A percentile compares a stretch with the other conserved stretches of the same genome.
Conservation (phyloP, 2,888 invertebrate genomes). For the Tiliacea citrago region DNA sequence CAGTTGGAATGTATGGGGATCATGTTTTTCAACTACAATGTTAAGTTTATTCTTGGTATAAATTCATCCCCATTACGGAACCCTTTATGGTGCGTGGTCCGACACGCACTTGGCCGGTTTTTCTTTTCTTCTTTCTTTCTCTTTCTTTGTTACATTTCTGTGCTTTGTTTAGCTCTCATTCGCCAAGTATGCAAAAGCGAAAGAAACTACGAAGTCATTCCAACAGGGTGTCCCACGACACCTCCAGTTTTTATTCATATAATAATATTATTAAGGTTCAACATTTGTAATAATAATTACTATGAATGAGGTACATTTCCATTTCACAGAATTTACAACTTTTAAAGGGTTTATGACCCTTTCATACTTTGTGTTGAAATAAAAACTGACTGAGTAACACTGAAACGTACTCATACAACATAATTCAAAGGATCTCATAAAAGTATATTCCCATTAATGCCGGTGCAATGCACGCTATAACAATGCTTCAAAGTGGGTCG, state of each 20-base stretch:
- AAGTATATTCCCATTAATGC: slow-evolving; percentile 63
- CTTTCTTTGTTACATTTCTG: no score
- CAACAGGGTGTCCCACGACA: no score
- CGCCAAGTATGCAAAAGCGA: no score
- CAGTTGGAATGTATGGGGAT: no score
- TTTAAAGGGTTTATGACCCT: slow-evolving; percentile 26
- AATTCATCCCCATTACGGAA: no score
- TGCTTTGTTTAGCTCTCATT: no score
- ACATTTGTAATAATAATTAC: slow-evolving; percentile 3
- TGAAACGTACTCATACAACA: slow-evolving; percentile 54
- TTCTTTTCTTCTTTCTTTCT: no score
- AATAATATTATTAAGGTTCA: not conserved
- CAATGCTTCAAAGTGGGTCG: slow-evolving; percentile 67
- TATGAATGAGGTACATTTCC: not conserved
- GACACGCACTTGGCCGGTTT: no score
- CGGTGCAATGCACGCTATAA: slow-evolving; percentile 69
- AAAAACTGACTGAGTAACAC: slow-evolving; percentile 39
- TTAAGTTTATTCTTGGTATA: no score
- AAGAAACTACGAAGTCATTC: no score
- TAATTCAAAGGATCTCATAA: slow-evolving; percentile 56
- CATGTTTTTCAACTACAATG: no score
- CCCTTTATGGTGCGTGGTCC: no score
- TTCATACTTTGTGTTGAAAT: slow-evolving; percentile 48
- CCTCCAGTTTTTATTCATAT: not conserved
- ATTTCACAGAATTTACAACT: slow-evolving; percentile 26